Conservation (phyloP, 1,140 invertebrate species). For the Drosophila prosaltans region DNA sequence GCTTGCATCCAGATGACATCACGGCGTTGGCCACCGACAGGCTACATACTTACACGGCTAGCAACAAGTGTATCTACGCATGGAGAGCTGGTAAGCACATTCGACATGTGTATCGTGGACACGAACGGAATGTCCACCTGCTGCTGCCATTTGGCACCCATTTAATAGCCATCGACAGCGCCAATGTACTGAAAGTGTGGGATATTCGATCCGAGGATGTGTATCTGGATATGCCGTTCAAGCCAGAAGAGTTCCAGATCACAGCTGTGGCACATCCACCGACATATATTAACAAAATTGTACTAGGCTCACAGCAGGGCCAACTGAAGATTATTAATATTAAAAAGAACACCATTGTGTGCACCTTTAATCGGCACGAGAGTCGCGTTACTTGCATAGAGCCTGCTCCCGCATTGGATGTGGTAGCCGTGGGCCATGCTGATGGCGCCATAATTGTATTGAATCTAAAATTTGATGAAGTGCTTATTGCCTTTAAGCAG, state of each 20-base stretch:
- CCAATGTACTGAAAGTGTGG: slow-evolving; percentile 92
- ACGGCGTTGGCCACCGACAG: slow-evolving; percentile 91
- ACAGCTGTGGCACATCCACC: slow-evolving; percentile 93
- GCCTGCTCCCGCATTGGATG: slow-evolving; percentile 94
- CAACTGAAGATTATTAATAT: slow-evolving; percentile 96
- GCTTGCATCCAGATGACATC: slow-evolving; percentile 92
- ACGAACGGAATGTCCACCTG: slow-evolving; percentile 88
- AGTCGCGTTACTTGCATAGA: slow-evolving; percentile 89
- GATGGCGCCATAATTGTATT: slow-evolving; percentile 94
- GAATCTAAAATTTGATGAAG: slow-evolving; percentile 94
- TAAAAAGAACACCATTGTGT: slow-evolving; percentile 90
- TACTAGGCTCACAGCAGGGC: slow-evolving; percentile 96
- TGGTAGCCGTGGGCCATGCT: slow-evolving; percentile 93
- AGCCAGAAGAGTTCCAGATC: slow-evolving; percentile 89
- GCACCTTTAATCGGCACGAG: slow-evolving; percentile 92
- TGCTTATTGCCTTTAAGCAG: slow-evolving; percentile 93
- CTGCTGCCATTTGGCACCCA: slow-evolving; percentile 94
- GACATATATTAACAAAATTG: slow-evolving; percentile 97
- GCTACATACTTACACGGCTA: slow-evolving; percentile 92
- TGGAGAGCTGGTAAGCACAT: slow-evolving; percentile 95
- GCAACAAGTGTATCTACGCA: slow-evolving; percentile 91
- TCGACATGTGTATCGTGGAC: slow-evolving; percentile 92
- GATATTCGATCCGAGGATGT: slow-evolving; percentile 90
- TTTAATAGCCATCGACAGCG: slow-evolving; percentile 93
- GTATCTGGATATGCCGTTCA: slow-evolving; percentile 89